These are phyloP conservation scores for Cenopis cana DNA, from an alignment of 2,888 invertebrate genomes.

Conservation along the genomic window DNA sequence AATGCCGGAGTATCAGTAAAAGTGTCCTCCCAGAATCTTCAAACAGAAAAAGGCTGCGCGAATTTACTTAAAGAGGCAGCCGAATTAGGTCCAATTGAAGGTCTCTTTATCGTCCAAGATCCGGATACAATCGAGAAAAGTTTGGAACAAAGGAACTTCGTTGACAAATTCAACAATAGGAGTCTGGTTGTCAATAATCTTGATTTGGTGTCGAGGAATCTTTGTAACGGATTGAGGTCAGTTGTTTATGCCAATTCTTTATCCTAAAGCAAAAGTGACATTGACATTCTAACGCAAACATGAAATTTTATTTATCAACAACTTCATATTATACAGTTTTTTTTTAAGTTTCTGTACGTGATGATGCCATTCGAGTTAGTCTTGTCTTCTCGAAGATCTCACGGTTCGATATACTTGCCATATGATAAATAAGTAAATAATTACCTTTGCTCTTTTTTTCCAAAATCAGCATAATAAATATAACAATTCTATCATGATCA, in stretches of 20 bases:
- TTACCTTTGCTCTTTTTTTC: too few species aligned
- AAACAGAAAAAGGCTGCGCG: slow-evolving; percentile 54
- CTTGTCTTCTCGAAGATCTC: too few species aligned
- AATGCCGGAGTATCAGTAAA: slow-evolving; percentile 52
- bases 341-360: too few species aligned
- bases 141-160: slow-evolving; percentile 51
- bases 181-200: slow-evolving; percentile 56
- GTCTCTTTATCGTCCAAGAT: slow-evolving; percentile 59
- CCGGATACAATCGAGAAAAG: slow-evolving; percentile 46
- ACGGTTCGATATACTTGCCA: too few species aligned
- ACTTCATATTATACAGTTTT: not conserved
- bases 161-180: slow-evolving; percentile 55
- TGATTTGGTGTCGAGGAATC: slow-evolving; percentile 57
- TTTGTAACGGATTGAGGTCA: slow-evolving; percentile 61
- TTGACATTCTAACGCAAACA: not conserved
- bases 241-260: slow-evolving; percentile 46
- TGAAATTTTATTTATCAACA: not conserved
- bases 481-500: too few species aligned
- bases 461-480: too few species aligned
- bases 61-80: slow-evolving; percentile 54
- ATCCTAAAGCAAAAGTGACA: not conserved
- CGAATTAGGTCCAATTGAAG: slow-evolving; percentile 57
- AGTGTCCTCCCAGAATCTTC: slow-evolving; percentile 52
- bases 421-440: too few species aligned
- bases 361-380: too few species aligned